Base-by-base conservation (phyloP, 2,888 invertebrate species). In the Nemotelus pantherinus region DNA sequence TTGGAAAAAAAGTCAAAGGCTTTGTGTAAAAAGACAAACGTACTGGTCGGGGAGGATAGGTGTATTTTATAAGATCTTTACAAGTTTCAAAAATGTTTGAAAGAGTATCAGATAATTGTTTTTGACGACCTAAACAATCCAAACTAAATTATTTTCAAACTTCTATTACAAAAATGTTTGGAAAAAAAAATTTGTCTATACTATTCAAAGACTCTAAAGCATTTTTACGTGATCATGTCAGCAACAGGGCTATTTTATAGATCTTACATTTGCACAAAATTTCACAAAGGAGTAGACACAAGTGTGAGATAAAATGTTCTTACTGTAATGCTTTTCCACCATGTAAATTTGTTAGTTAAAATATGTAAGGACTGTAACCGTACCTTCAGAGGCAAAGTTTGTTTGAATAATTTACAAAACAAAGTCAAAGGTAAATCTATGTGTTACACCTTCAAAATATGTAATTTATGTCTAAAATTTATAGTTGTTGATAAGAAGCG, bases 51-150 rank as follows among this genome's bases (percentile, higher is more conserved):
- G 7, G 47, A 65, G 9, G 47, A 77, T 9, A 60, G 77, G 6
- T 77, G 70, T 70, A 58, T 50, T 6, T 43, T 77, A 58, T 0
- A 53, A 65, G 76, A 76, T 44, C n/a, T 76, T 39, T 76, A 64
- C 25, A 76, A 67, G 67, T 53, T 76, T 55, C 76, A 67, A 67
- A 67, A 67, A 45, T 76, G 3, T 76, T 76, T 76, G 25, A 76
- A 67, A 67, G 5, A 76, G 44, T 76, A 48, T 43, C 76, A 76
- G 57, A 76, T 76, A 7, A 57, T 67, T 4, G 67, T 76, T 6
- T 76, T 76, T 45, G 67, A 76, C 45, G 41, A 76, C 25, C 2
- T 76, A 10, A 50, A 43, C 7, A 39, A 76, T 65, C 50, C 76
- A 53, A 43, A 48, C 43, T 76, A 63, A 50, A 65, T 76, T 64